phyloP scores from a whole-genome alignment of 2,888 invertebrate species.

The Girardia tigrina region DNA sequence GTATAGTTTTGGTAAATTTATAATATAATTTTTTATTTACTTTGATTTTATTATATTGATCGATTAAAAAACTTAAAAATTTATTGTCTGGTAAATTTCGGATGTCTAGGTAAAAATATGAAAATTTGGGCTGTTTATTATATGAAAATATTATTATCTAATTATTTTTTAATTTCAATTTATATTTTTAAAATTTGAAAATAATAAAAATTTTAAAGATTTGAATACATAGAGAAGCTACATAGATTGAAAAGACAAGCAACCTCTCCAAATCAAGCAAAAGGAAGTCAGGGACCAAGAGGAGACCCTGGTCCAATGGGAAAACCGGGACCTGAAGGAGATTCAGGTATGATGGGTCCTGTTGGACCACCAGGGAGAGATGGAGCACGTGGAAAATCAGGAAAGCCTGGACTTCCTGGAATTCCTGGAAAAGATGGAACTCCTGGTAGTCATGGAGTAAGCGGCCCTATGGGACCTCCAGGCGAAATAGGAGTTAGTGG shows the following conservation, averaged over 20 bases:
- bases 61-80: too few relatives aligned
- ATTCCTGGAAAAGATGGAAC: conserved; percentile 1
- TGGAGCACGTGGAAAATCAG: not conserved
- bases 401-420: not conserved
- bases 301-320: not conserved
- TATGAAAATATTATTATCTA: too few relatives aligned
- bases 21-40: too few relatives aligned
- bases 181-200: too few relatives aligned
- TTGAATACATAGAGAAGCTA: not conserved
- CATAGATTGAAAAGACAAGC: conserved; percentile 9
- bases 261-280: not conserved
- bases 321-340: not conserved
- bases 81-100: too few relatives aligned
- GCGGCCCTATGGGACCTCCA: not conserved
- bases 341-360: not conserved
- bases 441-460: not conserved
- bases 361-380: conserved; percentile 4
- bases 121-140: too few relatives aligned
- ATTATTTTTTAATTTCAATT: too few relatives aligned
- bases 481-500: not conserved
- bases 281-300: conserved; percentile 26
- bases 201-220: too few relatives aligned
- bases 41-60: too few relatives aligned
- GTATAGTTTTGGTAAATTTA: too few relatives aligned
- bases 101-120: too few relatives aligned